A percentile compares a stretch with the other conserved stretches of the same genome.
These are phyloP conservation scores for Drosophila parthenogenetica DNA, from an alignment of 2,888 invertebrate species.

Conservation along the genomic window DNA sequence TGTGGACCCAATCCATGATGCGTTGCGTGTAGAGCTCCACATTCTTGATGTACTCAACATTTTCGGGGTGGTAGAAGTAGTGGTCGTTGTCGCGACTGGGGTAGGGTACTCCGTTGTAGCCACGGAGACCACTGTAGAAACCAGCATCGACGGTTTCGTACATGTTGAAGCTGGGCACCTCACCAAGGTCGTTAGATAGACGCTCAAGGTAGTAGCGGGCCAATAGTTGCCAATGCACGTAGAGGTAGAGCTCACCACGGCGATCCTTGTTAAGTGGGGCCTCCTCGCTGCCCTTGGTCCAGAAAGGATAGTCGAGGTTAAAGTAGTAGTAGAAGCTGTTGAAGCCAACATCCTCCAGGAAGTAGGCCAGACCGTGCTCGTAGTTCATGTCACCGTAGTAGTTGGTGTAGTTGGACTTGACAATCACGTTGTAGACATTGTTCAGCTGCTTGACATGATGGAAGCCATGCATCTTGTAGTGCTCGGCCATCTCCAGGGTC, in stretches of 20 bases:
- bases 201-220: slow-evolving; percentile 87
- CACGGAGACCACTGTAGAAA: slow-evolving; percentile 88
- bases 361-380: slow-evolving; percentile 89
- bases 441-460: slow-evolving; percentile 85
- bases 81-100: slow-evolving; percentile 88
- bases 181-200: slow-evolving; percentile 89
- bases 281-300: slow-evolving; percentile 87
- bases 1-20: slow-evolving; percentile 86
- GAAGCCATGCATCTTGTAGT: slow-evolving; percentile 87
- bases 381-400: slow-evolving; percentile 87
- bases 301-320: slow-evolving; percentile 89
- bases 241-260: slow-evolving; percentile 86
- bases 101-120: slow-evolving; percentile 88
- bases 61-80: slow-evolving; percentile 84
- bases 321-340: slow-evolving; percentile 90
- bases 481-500: slow-evolving; percentile 85
- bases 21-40: slow-evolving; percentile 87
- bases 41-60: slow-evolving; percentile 77
- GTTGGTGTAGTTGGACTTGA: slow-evolving; percentile 89
- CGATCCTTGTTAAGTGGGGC: slow-evolving; percentile 79
- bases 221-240: slow-evolving; percentile 85
- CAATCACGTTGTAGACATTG: slow-evolving; percentile 87
- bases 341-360: slow-evolving; percentile 91
- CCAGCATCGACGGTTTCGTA: slow-evolving; percentile 87
- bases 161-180: slow-evolving; percentile 87